A percentile compares a stretch with the other conserved stretches of the same genome.
These are phyloP conservation scores for Melanerpes aurifrons DNA, from an alignment of 2,113 vertebrate species.

Conservation along the genomic window DNA sequence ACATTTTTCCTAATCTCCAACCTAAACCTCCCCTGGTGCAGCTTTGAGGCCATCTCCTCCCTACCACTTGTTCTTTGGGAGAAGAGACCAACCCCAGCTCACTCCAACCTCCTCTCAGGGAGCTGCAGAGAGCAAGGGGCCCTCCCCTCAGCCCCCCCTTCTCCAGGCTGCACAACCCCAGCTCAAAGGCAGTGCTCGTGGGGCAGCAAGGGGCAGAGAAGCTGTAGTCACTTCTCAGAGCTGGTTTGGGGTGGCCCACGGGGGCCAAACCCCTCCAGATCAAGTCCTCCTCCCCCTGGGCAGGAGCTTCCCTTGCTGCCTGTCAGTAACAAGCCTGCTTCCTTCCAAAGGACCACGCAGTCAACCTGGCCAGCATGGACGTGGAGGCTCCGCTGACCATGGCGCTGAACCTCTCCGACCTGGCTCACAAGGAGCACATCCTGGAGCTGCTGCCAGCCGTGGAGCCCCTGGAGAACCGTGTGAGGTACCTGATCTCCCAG, in stretches of 20 bases:
- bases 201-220: background rate
- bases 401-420: slow-evolving; percentile 79
- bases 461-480: slow-evolving; percentile 81
- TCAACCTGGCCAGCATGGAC: slow-evolving; percentile 90
- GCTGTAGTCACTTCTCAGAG: rapidly evolving
- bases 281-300: too few species aligned
- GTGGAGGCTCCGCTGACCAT: slow-evolving; percentile 83
- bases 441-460: slow-evolving; percentile 88
- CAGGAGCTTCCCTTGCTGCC: background rate
- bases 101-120: too few species aligned
- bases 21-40: too few species aligned
- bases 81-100: too few species aligned
- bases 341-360: slow-evolving; percentile 32
- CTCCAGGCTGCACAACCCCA: too few species aligned
- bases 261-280: background rate
- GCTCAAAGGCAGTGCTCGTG: too few species aligned
- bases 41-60: too few species aligned
- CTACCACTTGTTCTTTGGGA: too few species aligned
- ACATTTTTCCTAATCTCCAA: too few species aligned
- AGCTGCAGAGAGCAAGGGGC: too few species aligned
- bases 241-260: background rate
- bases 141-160: too few species aligned
- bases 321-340: background rate
- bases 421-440: slow-evolving; percentile 86
- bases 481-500: slow-evolving; percentile 84